phyloP scores from a whole-genome alignment of 2,888 invertebrate genomes.

The Leistus spinibarbis region DNA sequence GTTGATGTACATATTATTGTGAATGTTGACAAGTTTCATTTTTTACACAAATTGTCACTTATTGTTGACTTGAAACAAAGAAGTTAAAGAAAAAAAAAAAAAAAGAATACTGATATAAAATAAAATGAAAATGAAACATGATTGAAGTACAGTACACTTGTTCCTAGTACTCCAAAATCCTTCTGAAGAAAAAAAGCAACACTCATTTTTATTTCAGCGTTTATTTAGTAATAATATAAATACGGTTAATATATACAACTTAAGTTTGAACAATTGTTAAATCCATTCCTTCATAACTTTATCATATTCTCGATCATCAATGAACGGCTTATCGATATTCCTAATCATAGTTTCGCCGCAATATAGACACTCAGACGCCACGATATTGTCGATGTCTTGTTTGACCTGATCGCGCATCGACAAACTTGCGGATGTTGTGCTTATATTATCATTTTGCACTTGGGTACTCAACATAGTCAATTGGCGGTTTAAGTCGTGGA shows the following conservation, averaged over 20 bases:
- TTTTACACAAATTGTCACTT: constrained; percentile 34
- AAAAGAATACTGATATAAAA: constrained; percentile 8
- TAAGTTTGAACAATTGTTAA: constrained; percentile 51
- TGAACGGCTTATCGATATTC: constrained; percentile 88
- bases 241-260: neutral
- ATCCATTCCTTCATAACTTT: constrained; percentile 85
- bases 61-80: constrained; percentile 1
- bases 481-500: constrained; percentile 69
- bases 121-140: neutral
- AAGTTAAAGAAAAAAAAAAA: constrained; percentile 7
- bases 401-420: constrained; percentile 71
- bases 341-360: constrained; percentile 94
- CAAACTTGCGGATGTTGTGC: constrained; percentile 60
- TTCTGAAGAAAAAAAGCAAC: neutral
- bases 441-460: constrained; percentile 60
- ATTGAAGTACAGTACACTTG: neutral
- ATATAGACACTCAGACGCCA: constrained; percentile 90
- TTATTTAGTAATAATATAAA: neutral
- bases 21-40: constrained; percentile 32
- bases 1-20: constrained; percentile 34
- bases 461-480: constrained; percentile 63
- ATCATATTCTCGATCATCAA: constrained; percentile 82
- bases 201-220: neutral
- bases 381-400: constrained; percentile 84
- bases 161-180: neutral